Base-by-base conservation (phyloP, 2,113 vertebrate genomes). In the Euleptes europaea region DNA sequence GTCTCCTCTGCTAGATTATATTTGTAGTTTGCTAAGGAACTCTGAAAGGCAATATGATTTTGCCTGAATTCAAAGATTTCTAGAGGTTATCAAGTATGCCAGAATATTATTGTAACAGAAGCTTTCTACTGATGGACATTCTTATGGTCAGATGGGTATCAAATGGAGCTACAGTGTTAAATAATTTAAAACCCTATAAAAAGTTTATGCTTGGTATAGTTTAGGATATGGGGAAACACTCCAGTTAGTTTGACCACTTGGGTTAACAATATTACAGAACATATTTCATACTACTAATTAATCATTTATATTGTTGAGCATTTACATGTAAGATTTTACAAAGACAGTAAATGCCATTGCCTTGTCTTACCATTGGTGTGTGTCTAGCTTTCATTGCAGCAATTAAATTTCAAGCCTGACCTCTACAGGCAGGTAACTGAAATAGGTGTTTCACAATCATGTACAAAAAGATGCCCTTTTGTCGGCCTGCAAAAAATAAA, bases 321-420 rank as follows among this genome's bases (percentile, higher is more conserved):
- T 73, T 88, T 87, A 42, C 57, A 40, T 54, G 49, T 84, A 63
- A 86, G 15, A 85, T 8, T 87, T 94, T 85, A 85, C 35, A 35
- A 84, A 44, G 69, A 88, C 92, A 88, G 72, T 83, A 73, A 38
- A 47, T 86, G 26, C 70, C 38, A 65, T 40, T 38, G 8, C 6
- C 88, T 87, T 67, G 31, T 44, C 63, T 63, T 87, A 86, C 83
- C 84, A 90, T 35, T 86, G 38, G 51, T 85, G 88, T 65, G 66
- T 42, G 54, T 77, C 88, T 81, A 2, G 40, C 44, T 89, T 83
- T 92, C 89, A 84, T 75, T 78, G 84, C 49, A 75, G 6, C 70
- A 31, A 5, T 78, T 23, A 80, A 95, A 93, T 88, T 95, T 96
- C 95, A 95, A 97, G 97, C 90, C 96, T 95, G 97, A 97, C 98